Percentiles rank a stretch among this genome's conserved stretches.
Conservation (phyloP, 2,113 vertebrate genomes). For the Podarcis cretensis region DNA sequence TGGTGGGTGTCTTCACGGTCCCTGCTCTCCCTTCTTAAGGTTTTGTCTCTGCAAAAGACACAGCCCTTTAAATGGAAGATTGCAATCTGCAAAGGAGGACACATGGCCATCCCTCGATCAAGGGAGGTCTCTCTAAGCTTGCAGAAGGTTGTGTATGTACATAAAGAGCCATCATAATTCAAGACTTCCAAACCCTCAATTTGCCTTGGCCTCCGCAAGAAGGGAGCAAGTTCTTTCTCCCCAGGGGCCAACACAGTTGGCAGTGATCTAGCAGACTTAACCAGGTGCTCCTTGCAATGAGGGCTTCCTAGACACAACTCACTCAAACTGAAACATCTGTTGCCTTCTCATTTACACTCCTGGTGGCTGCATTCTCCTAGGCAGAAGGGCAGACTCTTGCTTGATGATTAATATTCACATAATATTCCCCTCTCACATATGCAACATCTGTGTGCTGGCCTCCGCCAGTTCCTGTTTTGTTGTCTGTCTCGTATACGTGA, state of each 20-base stretch:
- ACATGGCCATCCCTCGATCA: background rate
- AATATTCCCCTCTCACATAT: background rate
- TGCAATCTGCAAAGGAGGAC: background rate
- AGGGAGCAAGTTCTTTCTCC: background rate
- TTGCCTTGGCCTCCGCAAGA: background rate
- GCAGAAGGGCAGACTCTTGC: background rate
- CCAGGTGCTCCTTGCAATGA: background rate
- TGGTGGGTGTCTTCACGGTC: too few relatives aligned
- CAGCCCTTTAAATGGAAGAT: background rate
- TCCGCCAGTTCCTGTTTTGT: slow-evolving; percentile 29
- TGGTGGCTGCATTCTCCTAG: background rate
- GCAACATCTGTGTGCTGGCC: slow-evolving; percentile 17
- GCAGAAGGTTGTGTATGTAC: background rate
- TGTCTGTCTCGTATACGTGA: background rate
- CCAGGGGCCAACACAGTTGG: background rate
- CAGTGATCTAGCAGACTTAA: background rate
- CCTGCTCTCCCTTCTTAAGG: too few relatives aligned
- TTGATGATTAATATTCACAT: background rate
- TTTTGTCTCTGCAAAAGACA: too few relatives aligned
- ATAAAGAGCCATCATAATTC: background rate
- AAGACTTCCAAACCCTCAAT: too few relatives aligned
- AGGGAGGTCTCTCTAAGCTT: background rate
- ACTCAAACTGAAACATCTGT: background rate
- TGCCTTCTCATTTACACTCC: background rate
- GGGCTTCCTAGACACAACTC: background rate